Evolutionary conservation across 2,113 vertebrate genomes (phyloP), one percentile per base, ranked within the genome.

Genomic region (Planiliza haematocheilus): DNA sequence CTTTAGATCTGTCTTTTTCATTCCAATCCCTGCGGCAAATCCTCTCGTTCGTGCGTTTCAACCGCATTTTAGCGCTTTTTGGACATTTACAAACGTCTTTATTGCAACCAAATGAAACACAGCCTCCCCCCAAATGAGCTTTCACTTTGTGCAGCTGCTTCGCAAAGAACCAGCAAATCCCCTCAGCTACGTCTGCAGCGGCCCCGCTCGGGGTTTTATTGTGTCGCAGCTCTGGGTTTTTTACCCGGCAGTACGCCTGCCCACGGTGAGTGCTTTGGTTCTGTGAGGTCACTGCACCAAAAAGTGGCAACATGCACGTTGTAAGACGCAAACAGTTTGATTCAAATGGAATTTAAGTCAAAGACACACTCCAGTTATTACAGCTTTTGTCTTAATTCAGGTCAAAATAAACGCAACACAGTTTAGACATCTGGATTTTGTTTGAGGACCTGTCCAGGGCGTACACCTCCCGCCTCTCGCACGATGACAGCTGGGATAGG

Each of bases 21-120:
- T 17, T 70, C 56, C 52, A 64, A 30, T 24, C 20, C 14, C 20
- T 30, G 4, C 12, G 13, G 34, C 18, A 13, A 61, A 70, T 30
- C 2, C 24, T 3, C 5, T 30, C 24, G 5, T 3, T 30, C 5
- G 24, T 30, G 24, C 5, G 24, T 30, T 66, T 60, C 7, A 12
- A 37, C 37, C 14, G 48, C 68, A 61, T 34, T 72, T 82, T 72
- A 10, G 12, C 59, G 51, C 58, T 17, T 6, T 45, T 70, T 18
- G 50, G 58, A 41, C 61, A 55, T 37, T 69, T 48, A 36, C 41
- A 77, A 69, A 60, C 58, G 9, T 53, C 46, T 70, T 79, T 56
- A 50, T 66, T 70, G 30, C 10, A 34, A 62, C 45, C 72, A 70
- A 65, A 64, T 16, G 18, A 62, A 14, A 62, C 39, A 17, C 61